Evolutionary conservation across 2,797 vertebrate genomes (phyloP), one percentile per base, ranked within the genome.

Genomic region (Phyllotis vaccarum): DNA sequence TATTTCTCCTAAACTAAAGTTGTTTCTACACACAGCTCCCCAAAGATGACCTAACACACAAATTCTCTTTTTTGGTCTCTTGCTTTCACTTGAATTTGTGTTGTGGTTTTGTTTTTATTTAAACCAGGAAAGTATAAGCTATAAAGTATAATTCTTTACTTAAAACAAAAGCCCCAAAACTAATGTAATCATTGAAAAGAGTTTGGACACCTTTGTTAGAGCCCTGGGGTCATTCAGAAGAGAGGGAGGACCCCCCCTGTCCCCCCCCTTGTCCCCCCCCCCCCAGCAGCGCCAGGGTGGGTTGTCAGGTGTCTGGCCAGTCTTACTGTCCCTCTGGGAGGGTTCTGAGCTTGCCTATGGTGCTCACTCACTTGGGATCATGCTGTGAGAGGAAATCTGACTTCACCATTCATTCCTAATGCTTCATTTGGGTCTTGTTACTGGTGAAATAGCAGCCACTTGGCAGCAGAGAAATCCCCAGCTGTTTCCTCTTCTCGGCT

Each of bases 71-170:
- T 22, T 13, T n/a, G 7, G 29, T n/a, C 79, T 76, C 79, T 93
- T 87, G 21, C 86, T 89, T 95, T 79, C 88, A 31, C 78, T 56
- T 92, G n/a, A 66, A 72, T 88, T 74, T 56, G 2, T 62, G 46
- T 89, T 75, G 17, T 76, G n/a, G 31, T 89, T 95, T 97, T 95
- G 76, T 58, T 90, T 94, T 96, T 89, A 49, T 83, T 88, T 87
- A 85, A 91, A 76, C 4, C 82, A 94, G 76, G n/a, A 43, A 80
- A 34, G 2, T 85, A 34, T 80, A 16, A 76, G 49, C n/a, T n/a
- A n/a, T n/a, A n/a, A n/a, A n/a, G n/a, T n/a, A 86, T 93, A 85
- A 72, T 76, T 29, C 4, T 80, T 80, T 85, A 64, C n/a, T n/a
- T 22, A 17, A 75, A 40, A 82, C 80, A 49, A 62, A 46, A 54